Percentiles rank a stretch among this genome's conserved stretches.
Conservation (phyloP, 1,140 invertebrate species). For the Helicoverpa zea region DNA sequence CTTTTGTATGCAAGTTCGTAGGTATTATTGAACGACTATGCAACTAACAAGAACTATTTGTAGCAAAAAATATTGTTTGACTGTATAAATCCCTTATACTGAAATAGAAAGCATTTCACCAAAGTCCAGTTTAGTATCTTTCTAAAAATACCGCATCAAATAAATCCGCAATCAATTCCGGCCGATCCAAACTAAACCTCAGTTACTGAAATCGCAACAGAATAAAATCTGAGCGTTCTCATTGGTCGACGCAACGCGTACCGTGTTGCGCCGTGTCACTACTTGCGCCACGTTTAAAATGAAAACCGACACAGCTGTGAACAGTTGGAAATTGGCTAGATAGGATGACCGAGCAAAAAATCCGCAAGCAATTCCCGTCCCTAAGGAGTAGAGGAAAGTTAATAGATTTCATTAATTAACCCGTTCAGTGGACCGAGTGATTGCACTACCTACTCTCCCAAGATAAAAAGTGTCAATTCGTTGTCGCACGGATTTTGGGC, state of each 20-base stretch:
- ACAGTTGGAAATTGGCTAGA: slow-evolving; percentile 70
- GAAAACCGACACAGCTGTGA: slow-evolving; percentile 63
- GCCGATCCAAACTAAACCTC: slow-evolving; percentile 51
- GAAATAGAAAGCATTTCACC: neutral
- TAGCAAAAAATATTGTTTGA: slow-evolving; percentile 4
- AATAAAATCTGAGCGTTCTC: slow-evolving; percentile 44
- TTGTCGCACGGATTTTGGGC: slow-evolving; percentile 69
- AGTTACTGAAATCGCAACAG: slow-evolving; percentile 47
- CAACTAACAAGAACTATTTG: neutral
- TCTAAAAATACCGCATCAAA: slow-evolving; percentile 45
- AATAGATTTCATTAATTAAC: slow-evolving; percentile 87
- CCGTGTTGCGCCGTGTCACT: slow-evolving; percentile 40
- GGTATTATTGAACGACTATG: too few species aligned
- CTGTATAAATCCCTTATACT: neutral
- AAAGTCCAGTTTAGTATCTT: slow-evolving; percentile 31
- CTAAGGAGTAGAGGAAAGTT: slow-evolving; percentile 78
- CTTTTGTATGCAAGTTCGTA: too few species aligned
- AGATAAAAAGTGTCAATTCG: slow-evolving; percentile 85
- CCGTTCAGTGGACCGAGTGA: slow-evolving; percentile 84
- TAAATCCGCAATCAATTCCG: slow-evolving; percentile 50
- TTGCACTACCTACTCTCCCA: slow-evolving; percentile 74
- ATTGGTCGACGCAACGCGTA: neutral
- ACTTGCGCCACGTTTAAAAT: slow-evolving; percentile 35
- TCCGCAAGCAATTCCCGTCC: slow-evolving; percentile 70
- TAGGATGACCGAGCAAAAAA: slow-evolving; percentile 79